A percentile compares a stretch with the other conserved stretches of the same genome.
Evolutionary conservation across 1,140 invertebrate genomes (phyloP).

Genomic region (Sminthurides bifidus): DNA sequence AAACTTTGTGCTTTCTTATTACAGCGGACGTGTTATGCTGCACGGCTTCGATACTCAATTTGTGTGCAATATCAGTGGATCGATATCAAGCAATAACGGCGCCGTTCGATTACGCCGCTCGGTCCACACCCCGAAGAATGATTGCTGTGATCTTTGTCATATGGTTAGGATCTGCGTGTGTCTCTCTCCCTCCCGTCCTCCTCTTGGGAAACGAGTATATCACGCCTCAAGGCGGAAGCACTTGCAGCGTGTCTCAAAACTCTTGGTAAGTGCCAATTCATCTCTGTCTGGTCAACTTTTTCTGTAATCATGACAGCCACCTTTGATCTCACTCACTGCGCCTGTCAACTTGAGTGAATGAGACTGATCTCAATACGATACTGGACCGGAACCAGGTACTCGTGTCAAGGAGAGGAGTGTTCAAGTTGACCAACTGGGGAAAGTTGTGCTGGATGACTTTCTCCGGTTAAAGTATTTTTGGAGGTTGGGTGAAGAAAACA

Average conservation of each 20-base stretch:
- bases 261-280: constrained; percentile 43
- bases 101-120: constrained; percentile 76
- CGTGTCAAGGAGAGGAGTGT: too few species aligned
- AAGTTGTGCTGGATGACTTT: background rate
- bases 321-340: background rate
- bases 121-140: constrained; percentile 70
- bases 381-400: too few species aligned
- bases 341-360: too few species aligned
- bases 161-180: constrained; percentile 77
- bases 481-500: too few species aligned
- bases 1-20: constrained; percentile 3
- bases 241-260: constrained; percentile 72
- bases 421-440: background rate
- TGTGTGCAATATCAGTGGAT: constrained; percentile 89
- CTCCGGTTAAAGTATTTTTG: too few species aligned
- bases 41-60: constrained; percentile 80
- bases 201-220: constrained; percentile 76
- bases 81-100: constrained; percentile 68
- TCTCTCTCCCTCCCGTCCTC: constrained; percentile 73
- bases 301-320: background rate
- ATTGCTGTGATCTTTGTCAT: constrained; percentile 72
- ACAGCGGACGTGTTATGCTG: constrained; percentile 68
- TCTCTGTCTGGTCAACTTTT: background rate
- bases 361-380: too few species aligned
- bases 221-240: constrained; percentile 39